Evolutionary conservation across 2,113 vertebrate genomes (phyloP), one percentile per base, ranked within the genome.

Genomic region (Onychostoma macrolepis): DNA sequence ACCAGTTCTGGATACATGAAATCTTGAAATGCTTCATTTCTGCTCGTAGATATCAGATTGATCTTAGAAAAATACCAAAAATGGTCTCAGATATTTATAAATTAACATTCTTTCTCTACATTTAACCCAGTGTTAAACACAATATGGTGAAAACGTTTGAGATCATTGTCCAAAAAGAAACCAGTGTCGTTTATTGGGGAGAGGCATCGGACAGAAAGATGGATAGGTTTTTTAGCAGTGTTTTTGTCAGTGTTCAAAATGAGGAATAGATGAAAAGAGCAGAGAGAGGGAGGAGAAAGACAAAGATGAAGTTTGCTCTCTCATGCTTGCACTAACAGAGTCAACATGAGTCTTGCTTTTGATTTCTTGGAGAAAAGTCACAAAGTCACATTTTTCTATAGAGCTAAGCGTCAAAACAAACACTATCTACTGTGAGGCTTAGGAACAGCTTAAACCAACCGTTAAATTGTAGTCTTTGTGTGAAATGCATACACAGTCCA

Each of bases 131-230:
- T 13, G 5, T 65, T 63, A 43, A 63, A 81, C 38, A 81, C 77
- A 81, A n/a, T 80, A 10, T 0, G 15, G 63, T 81, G 50, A 89
- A 87, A 90, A 90, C 90, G 48, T 93, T 92, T 75, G 88, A 94
- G 94, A 91, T 94, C 92, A 94, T 92, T 92, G 92, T 93, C 92
- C 87, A 85, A 93, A 94, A 56, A 38, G 15, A 11, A 45, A 82
- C 83, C 48, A 24, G 88, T 86, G 21, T 24, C 21, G 9, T 94
- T 95, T 92, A 94, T 84, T 83, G 90, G 30, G 67, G 81, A 5
- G 61, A 79, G 8, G 15, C 26, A 79, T 26, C 8, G 75, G 53
- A 69, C 56, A 77, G 33, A 33, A 43, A 75, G 43, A 76, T 72
- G 12, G 24, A 81, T 58, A 50, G 19, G 15, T 41, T 65, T 43